Conservation (phyloP, 2,113 vertebrate genomes). For the Natator depressus region DNA sequence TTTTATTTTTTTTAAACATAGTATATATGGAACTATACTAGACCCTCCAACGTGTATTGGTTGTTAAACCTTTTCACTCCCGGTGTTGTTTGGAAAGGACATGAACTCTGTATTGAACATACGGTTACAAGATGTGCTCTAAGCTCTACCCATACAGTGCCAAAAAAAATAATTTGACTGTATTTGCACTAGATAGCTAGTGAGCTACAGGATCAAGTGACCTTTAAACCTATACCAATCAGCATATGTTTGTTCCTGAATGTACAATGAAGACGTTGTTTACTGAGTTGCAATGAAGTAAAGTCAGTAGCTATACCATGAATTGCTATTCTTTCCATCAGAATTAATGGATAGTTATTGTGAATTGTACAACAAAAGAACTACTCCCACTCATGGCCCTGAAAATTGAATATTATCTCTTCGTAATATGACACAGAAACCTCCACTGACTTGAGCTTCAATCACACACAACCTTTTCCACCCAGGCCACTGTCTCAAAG, state of each 20-base stretch:
- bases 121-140: neutral
- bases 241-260: neutral
- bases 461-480: neutral
- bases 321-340: neutral
- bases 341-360: neutral
- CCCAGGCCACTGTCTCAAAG: neutral
- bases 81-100: neutral
- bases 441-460: neutral
- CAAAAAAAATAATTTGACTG: neutral
- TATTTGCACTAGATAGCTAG: neutral
- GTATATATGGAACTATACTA: fast-evolving
- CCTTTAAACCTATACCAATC: neutral
- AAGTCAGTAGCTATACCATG: neutral
- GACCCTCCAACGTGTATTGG: fast-evolving
- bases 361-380: neutral
- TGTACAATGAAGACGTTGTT: fast-evolving
- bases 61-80: neutral
- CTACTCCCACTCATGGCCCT: neutral
- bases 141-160: neutral
- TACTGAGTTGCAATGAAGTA: neutral
- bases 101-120: neutral
- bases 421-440: neutral
- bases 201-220: neutral
- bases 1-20: fast-evolving
- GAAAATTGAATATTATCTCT: neutral